Percentiles rank a stretch among this genome's conserved stretches.
Evolutionary conservation across 2,888 invertebrate species (phyloP).

Genomic region (Craniophora ligustri): DNA sequence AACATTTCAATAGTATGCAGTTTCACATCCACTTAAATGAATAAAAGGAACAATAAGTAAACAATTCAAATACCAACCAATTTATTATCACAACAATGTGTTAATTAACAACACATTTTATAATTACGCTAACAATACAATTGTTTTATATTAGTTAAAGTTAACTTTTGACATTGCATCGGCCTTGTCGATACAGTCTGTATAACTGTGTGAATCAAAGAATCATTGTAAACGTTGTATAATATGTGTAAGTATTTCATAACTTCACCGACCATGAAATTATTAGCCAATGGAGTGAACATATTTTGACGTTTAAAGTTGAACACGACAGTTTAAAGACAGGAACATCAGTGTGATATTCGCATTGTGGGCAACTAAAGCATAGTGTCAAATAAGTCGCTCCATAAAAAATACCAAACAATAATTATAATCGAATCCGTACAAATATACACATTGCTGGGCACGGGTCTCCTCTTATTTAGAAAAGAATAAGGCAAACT

Average conservation of each 20-base stretch:
- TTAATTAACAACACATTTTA: slow-evolving; percentile 19
- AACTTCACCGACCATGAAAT: slow-evolving; percentile 24
- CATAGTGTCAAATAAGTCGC: too few species aligned
- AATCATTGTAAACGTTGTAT: slow-evolving; percentile 49
- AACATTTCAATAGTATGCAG: too few species aligned
- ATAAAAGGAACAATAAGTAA: not conserved
- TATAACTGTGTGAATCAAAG: slow-evolving; percentile 31
- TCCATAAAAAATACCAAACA: too few species aligned
- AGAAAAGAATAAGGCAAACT: too few species aligned
- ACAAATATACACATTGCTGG: too few species aligned
- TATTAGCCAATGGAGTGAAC: not conserved
- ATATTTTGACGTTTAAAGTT: too few species aligned
- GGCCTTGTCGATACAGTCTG: slow-evolving; percentile 15
- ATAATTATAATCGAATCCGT: too few species aligned
- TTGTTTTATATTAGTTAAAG: slow-evolving; percentile 23
- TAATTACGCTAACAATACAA: slow-evolving; percentile 26
- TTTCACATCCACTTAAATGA: too few species aligned
- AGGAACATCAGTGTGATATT: too few species aligned
- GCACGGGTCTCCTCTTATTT: too few species aligned
- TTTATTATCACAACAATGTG: slow-evolving; percentile 15
- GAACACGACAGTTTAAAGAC: too few species aligned
- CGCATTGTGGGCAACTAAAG: too few species aligned
- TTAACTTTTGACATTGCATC: slow-evolving; percentile 44
- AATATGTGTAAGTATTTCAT: slow-evolving; percentile 49
- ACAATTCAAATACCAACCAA: not conserved